phyloP scores from a whole-genome alignment of 2,113 vertebrate genomes.

The Otocyon megalotis region DNA sequence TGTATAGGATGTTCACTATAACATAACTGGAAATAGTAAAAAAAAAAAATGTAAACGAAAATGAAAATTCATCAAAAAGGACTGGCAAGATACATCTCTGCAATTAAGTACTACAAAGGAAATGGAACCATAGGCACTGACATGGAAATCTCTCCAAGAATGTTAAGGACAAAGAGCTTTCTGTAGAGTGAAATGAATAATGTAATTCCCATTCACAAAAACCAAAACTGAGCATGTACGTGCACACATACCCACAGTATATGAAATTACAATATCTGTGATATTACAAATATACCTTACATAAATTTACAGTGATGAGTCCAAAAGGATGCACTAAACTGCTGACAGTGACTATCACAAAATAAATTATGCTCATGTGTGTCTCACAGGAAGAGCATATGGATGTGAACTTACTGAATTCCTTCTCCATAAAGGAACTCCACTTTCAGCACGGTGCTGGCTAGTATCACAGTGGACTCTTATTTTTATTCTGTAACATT shows the following conservation, averaged over 20 bases:
- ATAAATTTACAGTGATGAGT: not conserved
- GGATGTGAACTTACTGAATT: not conserved
- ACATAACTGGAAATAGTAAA: not conserved
- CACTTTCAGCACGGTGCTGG: not conserved
- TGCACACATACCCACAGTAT: not conserved
- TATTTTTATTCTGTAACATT: constrained; percentile 33
- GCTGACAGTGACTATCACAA: not conserved
- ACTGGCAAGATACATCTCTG: not conserved
- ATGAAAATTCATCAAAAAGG: not conserved
- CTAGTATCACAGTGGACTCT: not conserved
- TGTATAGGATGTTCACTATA: not conserved
- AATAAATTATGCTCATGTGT: not conserved
- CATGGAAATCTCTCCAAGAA: not conserved
- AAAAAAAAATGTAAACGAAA: not conserved
- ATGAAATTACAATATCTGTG: not conserved
- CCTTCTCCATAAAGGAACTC: not conserved
- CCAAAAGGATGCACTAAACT: not conserved
- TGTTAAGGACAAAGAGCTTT: not conserved
- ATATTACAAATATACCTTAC: not conserved
- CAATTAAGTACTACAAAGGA: not conserved
- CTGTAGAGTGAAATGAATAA: not conserved
- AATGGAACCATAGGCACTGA: not conserved
- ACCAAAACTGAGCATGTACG: not conserved
- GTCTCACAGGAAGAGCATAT: not conserved
- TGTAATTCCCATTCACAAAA: not conserved